Percentiles rank a stretch among this genome's conserved stretches.
These are phyloP conservation scores for Dendrocincla fuliginosa DNA, from an alignment of 2,797 vertebrate species.

Conservation along the genomic window DNA sequence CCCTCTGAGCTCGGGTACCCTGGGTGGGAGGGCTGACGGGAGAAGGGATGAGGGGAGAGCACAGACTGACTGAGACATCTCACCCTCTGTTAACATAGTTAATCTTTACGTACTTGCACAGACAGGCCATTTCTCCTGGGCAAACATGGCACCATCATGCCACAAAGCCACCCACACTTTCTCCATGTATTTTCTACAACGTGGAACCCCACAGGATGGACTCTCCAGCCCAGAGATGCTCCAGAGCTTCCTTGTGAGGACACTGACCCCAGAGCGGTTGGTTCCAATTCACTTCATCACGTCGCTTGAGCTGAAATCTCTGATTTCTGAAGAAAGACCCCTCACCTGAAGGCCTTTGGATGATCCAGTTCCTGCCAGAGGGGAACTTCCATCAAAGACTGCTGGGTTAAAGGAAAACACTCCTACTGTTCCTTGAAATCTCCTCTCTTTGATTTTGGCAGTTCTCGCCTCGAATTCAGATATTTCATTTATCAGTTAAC, in stretches of 20 bases:
- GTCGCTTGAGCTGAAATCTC: neutral
- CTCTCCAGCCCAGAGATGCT: neutral
- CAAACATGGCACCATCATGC: neutral
- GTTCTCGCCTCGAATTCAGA: neutral
- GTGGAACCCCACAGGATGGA: neutral
- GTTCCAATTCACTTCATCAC: neutral
- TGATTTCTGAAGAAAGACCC: neutral
- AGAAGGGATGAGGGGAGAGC: neutral
- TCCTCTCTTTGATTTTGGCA: neutral
- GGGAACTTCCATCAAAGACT: neutral
- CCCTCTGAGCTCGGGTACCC: neutral
- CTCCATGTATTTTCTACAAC: neutral
- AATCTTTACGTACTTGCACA: neutral
- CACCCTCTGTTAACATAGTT: neutral
- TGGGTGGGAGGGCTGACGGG: neutral
- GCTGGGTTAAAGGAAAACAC: neutral
- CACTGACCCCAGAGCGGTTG: neutral
- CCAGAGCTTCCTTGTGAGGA: neutral
- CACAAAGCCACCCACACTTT: neutral
- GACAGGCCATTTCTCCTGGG: neutral
- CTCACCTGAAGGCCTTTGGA: neutral
- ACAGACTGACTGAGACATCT: neutral
- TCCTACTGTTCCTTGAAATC: neutral
- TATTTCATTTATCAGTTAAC: neutral
- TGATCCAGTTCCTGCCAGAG: neutral